Evolutionary conservation across 2,797 vertebrate species (phyloP), one percentile per base, ranked within the genome.

Genomic region (Balearica regulorum): DNA sequence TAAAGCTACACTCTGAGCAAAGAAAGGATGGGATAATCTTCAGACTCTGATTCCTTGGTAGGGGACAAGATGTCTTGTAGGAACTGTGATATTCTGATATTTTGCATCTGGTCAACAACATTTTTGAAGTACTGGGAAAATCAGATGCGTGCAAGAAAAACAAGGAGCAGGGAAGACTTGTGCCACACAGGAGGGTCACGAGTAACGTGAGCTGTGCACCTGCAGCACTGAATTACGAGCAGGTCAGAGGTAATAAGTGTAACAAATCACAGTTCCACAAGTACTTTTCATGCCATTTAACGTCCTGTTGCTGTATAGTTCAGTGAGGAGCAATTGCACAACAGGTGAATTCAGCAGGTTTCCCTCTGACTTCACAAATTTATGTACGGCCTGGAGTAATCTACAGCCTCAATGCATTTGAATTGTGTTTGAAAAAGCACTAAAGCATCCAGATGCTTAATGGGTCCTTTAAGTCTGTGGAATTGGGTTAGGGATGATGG

Each of bases 211-310:
- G 41, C 21, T 33, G 20, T 82, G 16, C 73, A 48, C 61, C 48
- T 85, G 92, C 60, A 93, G 64, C 41, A 58, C 37, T 62, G 68
- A 93, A 64, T 94, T 92, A 87, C 0, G 22, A 66, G 41, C 13
- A 68, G 93, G 90, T 83, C 89, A 89, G 87, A 91, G 83, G 84
- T 94, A 93, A 94, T 4, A 3, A 96, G 78, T 62, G 62, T 87
- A 85, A 93, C 55, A 60, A 87, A 93, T 90, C n/a, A n/a, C 43
- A 43, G 44, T 79, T 93, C 55, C 65, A 68, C 48, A 87, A 92
- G 57, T 55, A 39, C 54, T 92, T 94, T 94, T 73, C 87, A 90
- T 72, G 49, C 78, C 60, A 60, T 82, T 97, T 95, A 91, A 87
- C 0, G 0, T 73, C 29, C 43, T 9, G 3, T 66, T 89, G 43